Evolutionary conservation across 1,140 invertebrate species (phyloP).

Genomic region (Epicauta chinensis): DNA sequence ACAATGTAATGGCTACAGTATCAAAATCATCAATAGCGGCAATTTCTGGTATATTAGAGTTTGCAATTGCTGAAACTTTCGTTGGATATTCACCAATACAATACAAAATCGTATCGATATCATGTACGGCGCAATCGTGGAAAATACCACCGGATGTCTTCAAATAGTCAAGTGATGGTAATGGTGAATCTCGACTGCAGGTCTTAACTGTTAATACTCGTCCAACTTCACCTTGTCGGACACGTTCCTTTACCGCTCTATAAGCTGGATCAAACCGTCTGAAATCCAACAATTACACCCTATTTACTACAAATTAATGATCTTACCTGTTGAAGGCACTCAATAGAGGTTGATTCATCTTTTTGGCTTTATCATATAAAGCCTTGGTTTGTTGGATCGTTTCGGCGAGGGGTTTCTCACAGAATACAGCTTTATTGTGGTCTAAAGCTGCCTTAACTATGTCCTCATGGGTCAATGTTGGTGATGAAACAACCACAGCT

Average conservation of each 20-base stretch:
- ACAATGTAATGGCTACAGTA: constrained; percentile 54
- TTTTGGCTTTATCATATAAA: constrained; percentile 55
- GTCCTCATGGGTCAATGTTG: constrained; percentile 55
- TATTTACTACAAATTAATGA: background rate
- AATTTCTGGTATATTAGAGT: constrained; percentile 54
- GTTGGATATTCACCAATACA: constrained; percentile 55
- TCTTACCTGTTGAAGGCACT: constrained; percentile 55
- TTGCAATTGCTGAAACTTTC: constrained; percentile 49
- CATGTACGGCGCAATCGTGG: constrained; percentile 66
- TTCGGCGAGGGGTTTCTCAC: constrained; percentile 65
- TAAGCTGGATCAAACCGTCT: constrained; percentile 62
- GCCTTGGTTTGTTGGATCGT: constrained; percentile 46
- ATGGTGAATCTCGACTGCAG: constrained; percentile 55
- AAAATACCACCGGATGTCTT: constrained; percentile 63
- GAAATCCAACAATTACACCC: background rate
- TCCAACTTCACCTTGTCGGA: constrained; percentile 54
- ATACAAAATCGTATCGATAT: constrained; percentile 60
- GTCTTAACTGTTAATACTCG: constrained; percentile 57
- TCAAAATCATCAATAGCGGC: constrained; percentile 57
- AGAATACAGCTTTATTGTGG: constrained; percentile 59
- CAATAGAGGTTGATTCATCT: constrained; percentile 51
- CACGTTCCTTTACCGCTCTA: constrained; percentile 44
- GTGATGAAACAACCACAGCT: constrained; percentile 52
- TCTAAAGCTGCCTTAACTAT: constrained; percentile 54
- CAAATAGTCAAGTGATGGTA: constrained; percentile 56